These are phyloP conservation scores for Clunio marinus DNA, from an alignment of 2,888 invertebrate genomes.

Conservation along the genomic window DNA sequence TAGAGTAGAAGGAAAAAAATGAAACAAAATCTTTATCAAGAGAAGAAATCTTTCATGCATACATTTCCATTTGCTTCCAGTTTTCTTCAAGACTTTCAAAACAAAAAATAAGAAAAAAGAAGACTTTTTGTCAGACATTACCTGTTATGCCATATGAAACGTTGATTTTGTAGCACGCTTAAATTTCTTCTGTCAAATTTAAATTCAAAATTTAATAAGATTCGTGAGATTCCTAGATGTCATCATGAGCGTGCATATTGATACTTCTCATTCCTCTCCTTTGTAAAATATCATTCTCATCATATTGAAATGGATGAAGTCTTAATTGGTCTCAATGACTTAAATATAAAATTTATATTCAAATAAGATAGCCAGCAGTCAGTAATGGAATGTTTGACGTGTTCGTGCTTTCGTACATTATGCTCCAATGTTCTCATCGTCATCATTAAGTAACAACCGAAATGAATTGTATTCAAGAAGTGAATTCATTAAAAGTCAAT, in stretches of 20 bases:
- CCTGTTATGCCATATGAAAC: conserved; percentile 11
- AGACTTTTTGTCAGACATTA: conserved; percentile 9
- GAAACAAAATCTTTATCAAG: conserved; percentile 33
- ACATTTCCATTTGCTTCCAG: conserved; percentile 39
- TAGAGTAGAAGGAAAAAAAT: conserved; percentile 9
- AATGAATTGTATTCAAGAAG: conserved; percentile 26
- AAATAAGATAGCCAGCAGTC: conserved; percentile 26
- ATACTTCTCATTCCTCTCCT: neutral
- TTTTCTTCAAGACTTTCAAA: conserved; percentile 20
- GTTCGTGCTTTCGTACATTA: neutral
- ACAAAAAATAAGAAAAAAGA: neutral
- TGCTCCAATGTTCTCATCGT: conserved; percentile 13
- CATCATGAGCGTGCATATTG: neutral
- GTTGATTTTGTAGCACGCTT: conserved; percentile 3
- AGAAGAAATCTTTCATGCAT: conserved; percentile 35
- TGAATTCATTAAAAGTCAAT: neutral
- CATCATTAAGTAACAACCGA: no score
- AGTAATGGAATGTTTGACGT: conserved; percentile 2
- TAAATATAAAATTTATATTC: conserved; percentile 22
- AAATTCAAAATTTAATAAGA: neutral
- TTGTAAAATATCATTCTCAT: conserved; percentile 28
- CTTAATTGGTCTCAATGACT: conserved; percentile 33
- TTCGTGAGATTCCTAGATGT: neutral
- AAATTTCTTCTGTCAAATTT: no score
- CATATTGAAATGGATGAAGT: conserved; percentile 33